A percentile compares a stretch with the other conserved stretches of the same genome.
Evolutionary conservation across 2,888 invertebrate genomes (phyloP).

Genomic region (Zaprionus lineosus): DNA sequence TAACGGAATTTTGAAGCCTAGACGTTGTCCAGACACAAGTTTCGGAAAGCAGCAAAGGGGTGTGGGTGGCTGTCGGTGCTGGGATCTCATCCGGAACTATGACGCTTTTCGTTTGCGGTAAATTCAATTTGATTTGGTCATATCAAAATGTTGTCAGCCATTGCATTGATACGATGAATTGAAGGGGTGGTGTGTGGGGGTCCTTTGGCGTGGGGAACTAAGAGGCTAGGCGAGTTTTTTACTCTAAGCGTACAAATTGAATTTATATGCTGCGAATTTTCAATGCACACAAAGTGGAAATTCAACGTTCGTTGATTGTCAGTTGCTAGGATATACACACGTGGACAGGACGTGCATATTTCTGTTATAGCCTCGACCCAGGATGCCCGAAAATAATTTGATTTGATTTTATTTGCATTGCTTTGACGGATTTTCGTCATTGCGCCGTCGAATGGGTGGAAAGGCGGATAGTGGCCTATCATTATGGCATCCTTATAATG

Average conservation of each 20-base stretch:
- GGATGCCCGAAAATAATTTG: conserved; percentile 63
- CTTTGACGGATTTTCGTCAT: conserved; percentile 67
- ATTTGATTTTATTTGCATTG: conserved; percentile 77
- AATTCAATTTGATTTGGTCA: conserved; percentile 74
- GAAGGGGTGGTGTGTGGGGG: conserved; percentile 12
- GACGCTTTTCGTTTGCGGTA: conserved; percentile 56
- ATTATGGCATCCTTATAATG: conserved; percentile 32
- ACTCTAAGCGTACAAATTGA: conserved; percentile 70
- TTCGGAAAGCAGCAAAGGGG: background rate
- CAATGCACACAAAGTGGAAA: conserved; percentile 69
- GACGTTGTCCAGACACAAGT: conserved; percentile 48
- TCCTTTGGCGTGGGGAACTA: too few species aligned
- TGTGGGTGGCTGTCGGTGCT: background rate
- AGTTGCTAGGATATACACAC: conserved; percentile 23
- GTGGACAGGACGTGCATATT: conserved; percentile 21
- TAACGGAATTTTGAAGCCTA: conserved; percentile 34
- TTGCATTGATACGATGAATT: conserved; percentile 39
- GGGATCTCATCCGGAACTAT: conserved; percentile 34
- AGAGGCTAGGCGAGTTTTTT: too few species aligned
- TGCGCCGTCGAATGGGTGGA: conserved; percentile 2
- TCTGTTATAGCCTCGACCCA: conserved; percentile 43
- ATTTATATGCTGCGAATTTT: conserved; percentile 75
- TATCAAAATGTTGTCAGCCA: conserved; percentile 74
- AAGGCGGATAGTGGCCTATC: background rate
- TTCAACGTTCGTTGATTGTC: conserved; percentile 24